Evolutionary conservation across 2,797 vertebrate species (phyloP), one percentile per base, ranked within the genome.

Genomic region (Crenuchus spilurus): DNA sequence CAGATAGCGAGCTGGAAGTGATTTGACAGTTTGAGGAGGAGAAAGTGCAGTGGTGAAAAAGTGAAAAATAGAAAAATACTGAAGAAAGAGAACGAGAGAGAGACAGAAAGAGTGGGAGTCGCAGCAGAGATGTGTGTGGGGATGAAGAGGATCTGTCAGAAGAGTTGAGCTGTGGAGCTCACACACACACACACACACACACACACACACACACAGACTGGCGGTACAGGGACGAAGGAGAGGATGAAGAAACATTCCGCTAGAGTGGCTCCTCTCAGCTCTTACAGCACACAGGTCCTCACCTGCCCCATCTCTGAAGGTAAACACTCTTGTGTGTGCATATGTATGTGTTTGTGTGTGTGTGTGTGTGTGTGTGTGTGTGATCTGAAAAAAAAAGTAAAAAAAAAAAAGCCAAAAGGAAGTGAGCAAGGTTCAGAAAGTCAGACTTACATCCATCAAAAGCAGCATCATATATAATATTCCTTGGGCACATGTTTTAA

Each of bases 231-330:
- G 87, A 91, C 83, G 84, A 80, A 85, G 83, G 74, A 84, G 89
- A 94, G 87, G 82, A 94, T 94, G 93, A 94, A 93, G 92, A 94
- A 94, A 84, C 93, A 94, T 83, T 94, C 92, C 46, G 92, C 93
- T 84, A 90, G 92, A 87, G 92, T 93, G 86, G 92, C 91, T 89
- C 92, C 92, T 77, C 92, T 94, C 86, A 92, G 90, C 88, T 93
- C 92, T 16, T 93, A 93, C 90, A 94, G 92, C 89, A 88, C 92
- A 85, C 92, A 94, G 88, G 92, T 93, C 84, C 91, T 94, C 22
- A 93, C 92, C 89, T 92, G 92, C 83, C 88, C 91, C 85, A 83
- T 88, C 88, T 92, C 93, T 79, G 92, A 94, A 93, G 93, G 93
- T 94, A 93, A 92, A 88, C 30, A 52, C 16, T 35, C 20, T 58